Evolutionary conservation across 1,140 invertebrate genomes (phyloP).

Genomic region (Hyphantria cunea): DNA sequence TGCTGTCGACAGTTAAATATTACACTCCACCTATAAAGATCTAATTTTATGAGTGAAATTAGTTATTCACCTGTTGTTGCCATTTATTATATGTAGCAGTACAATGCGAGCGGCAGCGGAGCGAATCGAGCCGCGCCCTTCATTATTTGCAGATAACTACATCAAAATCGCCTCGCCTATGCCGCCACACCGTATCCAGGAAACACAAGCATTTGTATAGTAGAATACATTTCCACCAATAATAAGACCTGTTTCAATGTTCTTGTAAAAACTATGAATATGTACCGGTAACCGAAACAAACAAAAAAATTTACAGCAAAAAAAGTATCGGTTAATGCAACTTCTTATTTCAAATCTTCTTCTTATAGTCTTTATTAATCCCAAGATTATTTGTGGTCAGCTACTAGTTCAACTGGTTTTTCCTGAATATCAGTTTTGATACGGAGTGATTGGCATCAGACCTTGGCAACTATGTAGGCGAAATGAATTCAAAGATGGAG

Average conservation of each 20-base stretch:
- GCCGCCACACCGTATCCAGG: conserved; percentile 11
- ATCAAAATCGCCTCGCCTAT: conserved; percentile 60
- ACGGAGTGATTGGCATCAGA: too few species aligned
- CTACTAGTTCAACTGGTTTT: too few species aligned
- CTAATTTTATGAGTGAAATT: conserved; percentile 80
- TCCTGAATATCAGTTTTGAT: too few species aligned
- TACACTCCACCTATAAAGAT: conserved; percentile 74
- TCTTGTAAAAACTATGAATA: too few species aligned
- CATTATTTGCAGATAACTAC: conserved; percentile 65
- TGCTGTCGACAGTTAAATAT: conserved; percentile 70
- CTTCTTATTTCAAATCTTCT: too few species aligned
- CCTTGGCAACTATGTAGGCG: too few species aligned
- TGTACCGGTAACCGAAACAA: too few species aligned
- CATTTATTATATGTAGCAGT: conserved; percentile 72
- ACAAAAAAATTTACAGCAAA: too few species aligned
- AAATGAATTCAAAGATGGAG: too few species aligned
- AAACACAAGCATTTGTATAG: background rate
- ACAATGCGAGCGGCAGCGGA: conserved; percentile 67
- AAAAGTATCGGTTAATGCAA: too few species aligned
- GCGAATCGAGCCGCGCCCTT: conserved; percentile 64
- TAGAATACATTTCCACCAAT: background rate
- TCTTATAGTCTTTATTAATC: too few species aligned
- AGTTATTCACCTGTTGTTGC: conserved; percentile 81
- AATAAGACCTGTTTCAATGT: background rate
- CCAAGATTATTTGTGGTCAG: too few species aligned